These are phyloP conservation scores for Ceratosolen solmsi DNA, from an alignment of 1,140 invertebrate species.

Conservation along the genomic window DNA sequence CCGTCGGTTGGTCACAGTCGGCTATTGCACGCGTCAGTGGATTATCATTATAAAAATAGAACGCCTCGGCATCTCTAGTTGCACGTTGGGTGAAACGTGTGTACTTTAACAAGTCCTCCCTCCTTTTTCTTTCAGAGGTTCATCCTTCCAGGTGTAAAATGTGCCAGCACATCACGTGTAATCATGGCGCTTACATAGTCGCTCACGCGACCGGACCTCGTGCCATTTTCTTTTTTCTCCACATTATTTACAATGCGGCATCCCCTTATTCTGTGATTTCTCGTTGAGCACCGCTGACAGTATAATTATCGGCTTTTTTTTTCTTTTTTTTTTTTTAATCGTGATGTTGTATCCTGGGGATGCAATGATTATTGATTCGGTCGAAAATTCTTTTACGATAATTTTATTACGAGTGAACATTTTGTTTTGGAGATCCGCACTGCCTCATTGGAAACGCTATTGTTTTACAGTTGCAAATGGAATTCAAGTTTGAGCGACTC, in stretches of 20 bases:
- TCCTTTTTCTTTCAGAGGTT: neutral
- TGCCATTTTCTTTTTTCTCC: neutral
- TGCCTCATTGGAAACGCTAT: too few species aligned
- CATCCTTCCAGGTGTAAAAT: neutral
- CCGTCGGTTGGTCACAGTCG: neutral
- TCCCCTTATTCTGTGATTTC: neutral
- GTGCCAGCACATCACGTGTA: conserved; percentile 6
- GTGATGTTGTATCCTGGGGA: too few species aligned
- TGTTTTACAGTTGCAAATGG: too few species aligned
- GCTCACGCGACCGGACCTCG: neutral
- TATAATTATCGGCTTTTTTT: neutral
- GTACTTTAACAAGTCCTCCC: neutral
- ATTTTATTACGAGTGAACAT: too few species aligned
- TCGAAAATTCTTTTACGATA: too few species aligned
- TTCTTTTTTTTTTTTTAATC: too few species aligned
- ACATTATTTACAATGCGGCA: neutral
- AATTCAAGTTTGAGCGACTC: too few species aligned
- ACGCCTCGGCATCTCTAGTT: neutral
- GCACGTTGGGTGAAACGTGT: conserved; percentile 37
- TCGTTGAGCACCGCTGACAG: neutral
- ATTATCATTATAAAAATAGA: conserved; percentile 36
- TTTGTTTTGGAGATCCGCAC: too few species aligned
- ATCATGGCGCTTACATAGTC: neutral
- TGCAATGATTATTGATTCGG: too few species aligned
- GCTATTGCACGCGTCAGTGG: too few species aligned